A percentile compares a stretch with the other conserved stretches of the same genome.
Evolutionary conservation across 2,888 invertebrate genomes (phyloP).

Genomic region (Cephalotes varians): DNA sequence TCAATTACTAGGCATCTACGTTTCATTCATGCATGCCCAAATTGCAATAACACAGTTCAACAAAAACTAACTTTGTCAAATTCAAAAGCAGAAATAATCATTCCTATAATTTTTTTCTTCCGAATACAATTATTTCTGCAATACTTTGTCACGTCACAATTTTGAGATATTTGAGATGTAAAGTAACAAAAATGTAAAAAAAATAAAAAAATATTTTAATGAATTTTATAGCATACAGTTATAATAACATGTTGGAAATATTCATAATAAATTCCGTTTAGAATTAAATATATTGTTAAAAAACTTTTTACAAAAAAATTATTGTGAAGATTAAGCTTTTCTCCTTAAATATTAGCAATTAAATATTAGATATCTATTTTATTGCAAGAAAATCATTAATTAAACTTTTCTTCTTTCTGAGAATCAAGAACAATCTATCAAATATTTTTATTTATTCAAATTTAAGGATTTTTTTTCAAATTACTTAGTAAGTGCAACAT

Average conservation of each 20-base stretch:
- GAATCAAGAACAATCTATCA: no score
- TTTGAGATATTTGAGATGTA: background rate
- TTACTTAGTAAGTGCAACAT: no score
- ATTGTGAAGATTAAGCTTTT: no score
- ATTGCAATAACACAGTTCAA: background rate
- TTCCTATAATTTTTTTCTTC: background rate
- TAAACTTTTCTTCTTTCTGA: background rate
- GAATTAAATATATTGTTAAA: background rate
- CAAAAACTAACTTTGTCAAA: background rate
- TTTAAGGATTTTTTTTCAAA: no score
- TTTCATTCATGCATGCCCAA: constrained; percentile 35
- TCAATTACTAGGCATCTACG: background rate
- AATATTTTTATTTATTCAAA: no score
- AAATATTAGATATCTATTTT: no score
- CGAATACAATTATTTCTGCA: background rate
- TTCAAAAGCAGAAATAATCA: background rate
- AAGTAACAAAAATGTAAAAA: background rate
- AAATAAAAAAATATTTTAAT: background rate
- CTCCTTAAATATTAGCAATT: background rate
- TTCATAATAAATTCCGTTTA: background rate
- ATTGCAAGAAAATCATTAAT: background rate
- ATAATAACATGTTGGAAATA: background rate
- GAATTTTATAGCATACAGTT: background rate
- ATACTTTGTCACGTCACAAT: background rate
- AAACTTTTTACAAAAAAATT: no score